phyloP scores from a whole-genome alignment of 1,140 invertebrate species.

The Heliconius hewitsoni region DNA sequence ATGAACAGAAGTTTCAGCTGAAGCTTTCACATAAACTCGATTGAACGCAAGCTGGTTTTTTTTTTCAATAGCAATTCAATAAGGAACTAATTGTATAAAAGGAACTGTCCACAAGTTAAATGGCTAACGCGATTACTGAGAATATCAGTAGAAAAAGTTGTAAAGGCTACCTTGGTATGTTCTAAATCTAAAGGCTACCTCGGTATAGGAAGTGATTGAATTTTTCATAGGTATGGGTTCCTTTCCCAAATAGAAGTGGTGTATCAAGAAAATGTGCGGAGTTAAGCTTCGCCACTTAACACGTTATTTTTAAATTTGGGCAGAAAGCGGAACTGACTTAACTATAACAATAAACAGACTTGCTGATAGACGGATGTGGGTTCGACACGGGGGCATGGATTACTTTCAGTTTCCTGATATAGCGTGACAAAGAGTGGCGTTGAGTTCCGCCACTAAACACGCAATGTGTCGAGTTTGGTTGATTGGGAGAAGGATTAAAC shows the following conservation, averaged over 20 bases:
- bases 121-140: slow-evolving; percentile 65
- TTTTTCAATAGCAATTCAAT: slow-evolving; percentile 54
- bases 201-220: neutral
- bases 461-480: too few species aligned
- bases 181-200: slow-evolving; percentile 2
- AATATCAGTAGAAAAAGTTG: slow-evolving; percentile 59
- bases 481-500: too few species aligned
- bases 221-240: neutral
- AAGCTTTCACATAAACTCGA: slow-evolving; percentile 45
- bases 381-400: too few species aligned
- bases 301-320: neutral
- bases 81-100: slow-evolving; percentile 69
- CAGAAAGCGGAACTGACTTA: too few species aligned
- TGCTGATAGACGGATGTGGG: too few species aligned
- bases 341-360: too few species aligned
- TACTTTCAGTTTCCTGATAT: too few species aligned
- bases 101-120: slow-evolving; percentile 68
- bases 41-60: slow-evolving; percentile 52
- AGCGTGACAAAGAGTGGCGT: too few species aligned
- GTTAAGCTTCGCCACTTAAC: neutral
- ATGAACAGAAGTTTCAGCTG: slow-evolving; percentile 44
- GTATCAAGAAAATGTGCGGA: neutral
- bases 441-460: too few species aligned
- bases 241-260: neutral
- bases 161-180: slow-evolving; percentile 19